Conservation (phyloP, 92 coral and sea anemone genomes). For the Montipora capitata region DNA sequence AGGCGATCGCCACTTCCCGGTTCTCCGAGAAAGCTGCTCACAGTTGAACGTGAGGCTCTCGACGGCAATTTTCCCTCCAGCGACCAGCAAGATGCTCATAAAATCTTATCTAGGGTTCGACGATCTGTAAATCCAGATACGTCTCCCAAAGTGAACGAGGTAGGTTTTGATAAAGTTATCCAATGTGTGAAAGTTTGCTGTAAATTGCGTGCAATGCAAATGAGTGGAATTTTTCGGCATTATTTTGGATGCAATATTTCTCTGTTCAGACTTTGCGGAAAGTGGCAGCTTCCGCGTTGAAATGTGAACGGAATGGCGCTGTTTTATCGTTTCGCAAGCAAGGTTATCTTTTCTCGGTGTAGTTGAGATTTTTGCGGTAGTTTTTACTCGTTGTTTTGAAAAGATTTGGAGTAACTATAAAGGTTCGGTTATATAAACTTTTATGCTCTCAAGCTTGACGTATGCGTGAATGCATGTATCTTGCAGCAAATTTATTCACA, state of each 20-base stretch:
- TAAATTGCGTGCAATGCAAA: background rate
- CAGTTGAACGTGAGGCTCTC: constrained; percentile 39
- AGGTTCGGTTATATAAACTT: no score
- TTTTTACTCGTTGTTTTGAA: no score
- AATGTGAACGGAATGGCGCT: background rate
- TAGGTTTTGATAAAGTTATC: constrained; percentile 16
- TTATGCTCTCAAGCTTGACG: no score
- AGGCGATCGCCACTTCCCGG: constrained; percentile 84
- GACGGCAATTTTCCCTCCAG: constrained; percentile 5
- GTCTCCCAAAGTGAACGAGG: constrained; percentile 67
- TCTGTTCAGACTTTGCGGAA: background rate
- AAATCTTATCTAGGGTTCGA: constrained; percentile 66
- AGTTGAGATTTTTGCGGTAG: no score
- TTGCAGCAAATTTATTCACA: no score
- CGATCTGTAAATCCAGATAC: constrained; percentile 77
- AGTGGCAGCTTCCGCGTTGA: constrained; percentile 4
- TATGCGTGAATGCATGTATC: no score
- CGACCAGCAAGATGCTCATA: constrained; percentile 43
- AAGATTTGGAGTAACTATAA: no score
- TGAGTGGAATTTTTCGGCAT: background rate
- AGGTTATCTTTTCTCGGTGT: no score
- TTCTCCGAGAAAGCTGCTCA: constrained; percentile 68
- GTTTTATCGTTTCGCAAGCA: background rate
- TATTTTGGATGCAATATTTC: background rate
- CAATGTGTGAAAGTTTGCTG: background rate